Conservation (phyloP, 2,888 invertebrate species). For the Cheilosia soror region DNA sequence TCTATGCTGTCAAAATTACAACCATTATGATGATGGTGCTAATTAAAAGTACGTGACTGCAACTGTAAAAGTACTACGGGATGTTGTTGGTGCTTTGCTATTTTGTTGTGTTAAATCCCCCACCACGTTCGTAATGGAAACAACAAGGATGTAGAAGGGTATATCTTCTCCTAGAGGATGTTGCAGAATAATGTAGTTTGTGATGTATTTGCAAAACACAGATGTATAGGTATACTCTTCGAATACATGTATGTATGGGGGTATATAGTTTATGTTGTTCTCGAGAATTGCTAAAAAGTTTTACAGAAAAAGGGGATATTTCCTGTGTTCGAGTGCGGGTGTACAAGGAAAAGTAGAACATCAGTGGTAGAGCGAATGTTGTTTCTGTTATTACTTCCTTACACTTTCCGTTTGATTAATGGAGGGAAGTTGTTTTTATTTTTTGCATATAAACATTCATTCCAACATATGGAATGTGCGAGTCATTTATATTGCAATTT, state of each 20-base stretch:
- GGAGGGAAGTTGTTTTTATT: constrained; percentile 41
- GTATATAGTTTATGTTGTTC: constrained; percentile 25
- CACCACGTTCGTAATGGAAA: constrained; percentile 35
- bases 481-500: constrained; percentile 60
- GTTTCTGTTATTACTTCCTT: constrained; percentile 61
- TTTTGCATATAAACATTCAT: not conserved
- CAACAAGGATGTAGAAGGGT: constrained; percentile 24
- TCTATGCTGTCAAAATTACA: constrained; percentile 68
- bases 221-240: constrained; percentile 10
- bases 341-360: constrained; percentile 40
- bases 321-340: constrained; percentile 10
- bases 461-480: not conserved
- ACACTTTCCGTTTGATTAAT: constrained; percentile 69
- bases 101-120: not conserved
- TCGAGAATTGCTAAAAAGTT: constrained; percentile 61
- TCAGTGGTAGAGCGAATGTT: constrained; percentile 39
- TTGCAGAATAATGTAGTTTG: constrained; percentile 64
- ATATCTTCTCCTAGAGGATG: constrained; percentile 38
- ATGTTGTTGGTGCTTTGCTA: not conserved
- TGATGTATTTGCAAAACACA: constrained; percentile 58
- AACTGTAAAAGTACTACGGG: constrained; percentile 59
- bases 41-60: constrained; percentile 74
- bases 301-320: constrained; percentile 11
- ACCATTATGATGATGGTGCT: constrained; percentile 74
- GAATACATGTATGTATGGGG: no score